phyloP scores from a whole-genome alignment of 2,797 vertebrate genomes.

The Gobio occitaniae region DNA sequence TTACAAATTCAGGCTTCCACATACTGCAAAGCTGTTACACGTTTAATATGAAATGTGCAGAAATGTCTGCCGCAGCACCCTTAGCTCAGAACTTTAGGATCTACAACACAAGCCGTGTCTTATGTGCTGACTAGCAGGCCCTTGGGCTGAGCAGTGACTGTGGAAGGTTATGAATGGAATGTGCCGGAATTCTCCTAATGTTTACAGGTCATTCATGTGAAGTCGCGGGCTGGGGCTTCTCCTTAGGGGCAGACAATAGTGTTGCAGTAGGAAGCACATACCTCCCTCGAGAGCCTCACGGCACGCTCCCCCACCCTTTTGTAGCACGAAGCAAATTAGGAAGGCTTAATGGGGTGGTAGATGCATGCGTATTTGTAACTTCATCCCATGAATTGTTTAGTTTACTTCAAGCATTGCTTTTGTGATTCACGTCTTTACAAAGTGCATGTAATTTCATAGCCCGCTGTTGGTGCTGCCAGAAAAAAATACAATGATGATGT shows the following conservation, averaged over 20 bases:
- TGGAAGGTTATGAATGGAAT: constrained; percentile 62
- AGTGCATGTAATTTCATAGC: constrained; percentile 15
- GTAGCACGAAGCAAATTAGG: not conserved
- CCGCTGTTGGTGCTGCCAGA: constrained; percentile 32
- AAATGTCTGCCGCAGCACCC: constrained; percentile 1
- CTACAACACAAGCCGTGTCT: constrained; percentile 5
- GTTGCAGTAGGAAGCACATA: constrained; percentile 56
- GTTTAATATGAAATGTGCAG: constrained; percentile 21
- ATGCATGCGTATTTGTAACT: constrained; percentile 12
- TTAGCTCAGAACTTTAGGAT: not conserved
- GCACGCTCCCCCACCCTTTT: constrained; percentile 27
- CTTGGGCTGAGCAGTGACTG: constrained; percentile 34
- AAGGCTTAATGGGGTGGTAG: not conserved
- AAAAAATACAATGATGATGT: constrained; percentile 33
- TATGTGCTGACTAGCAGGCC: constrained; percentile 35
- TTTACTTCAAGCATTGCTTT: constrained; percentile 22
- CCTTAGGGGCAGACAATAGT: constrained; percentile 55
- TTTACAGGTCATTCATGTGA: constrained; percentile 61
- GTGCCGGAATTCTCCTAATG: constrained; percentile 58
- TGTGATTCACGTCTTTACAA: constrained; percentile 20
- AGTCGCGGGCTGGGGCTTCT: constrained; percentile 48
- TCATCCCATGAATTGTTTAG: constrained; percentile 12
- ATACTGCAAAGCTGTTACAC: not conserved
- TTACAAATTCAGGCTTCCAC: not conserved
- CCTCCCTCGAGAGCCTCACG: constrained; percentile 53